Conservation (phyloP, 2,113 vertebrate species). For the Speoplatyrhinus poulsoni region DNA sequence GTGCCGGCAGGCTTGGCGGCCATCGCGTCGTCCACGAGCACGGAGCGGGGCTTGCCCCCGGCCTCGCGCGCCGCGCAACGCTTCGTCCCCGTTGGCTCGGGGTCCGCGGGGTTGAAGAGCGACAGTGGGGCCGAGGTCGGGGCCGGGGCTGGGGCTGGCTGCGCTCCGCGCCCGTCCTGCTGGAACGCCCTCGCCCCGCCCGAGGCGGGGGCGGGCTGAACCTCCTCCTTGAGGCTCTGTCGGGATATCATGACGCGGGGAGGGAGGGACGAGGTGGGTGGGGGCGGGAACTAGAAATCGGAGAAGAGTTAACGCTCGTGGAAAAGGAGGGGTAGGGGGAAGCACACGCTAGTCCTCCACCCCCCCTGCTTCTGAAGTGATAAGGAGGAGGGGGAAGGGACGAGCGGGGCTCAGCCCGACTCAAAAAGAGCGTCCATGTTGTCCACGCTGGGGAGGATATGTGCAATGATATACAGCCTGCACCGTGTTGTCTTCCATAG, state of each 20-base stretch:
- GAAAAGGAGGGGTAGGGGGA: constrained; percentile 56
- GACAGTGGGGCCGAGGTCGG: constrained; percentile 4
- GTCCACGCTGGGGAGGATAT: constrained; percentile 41
- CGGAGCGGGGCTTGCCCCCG: constrained; percentile 86
- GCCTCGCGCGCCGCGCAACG: constrained; percentile 91
- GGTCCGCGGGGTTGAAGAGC: constrained; percentile 85
- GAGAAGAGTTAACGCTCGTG: constrained; percentile 18
- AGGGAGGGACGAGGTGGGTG: background rate
- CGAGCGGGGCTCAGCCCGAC: constrained; percentile 68
- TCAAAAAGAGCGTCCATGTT: constrained; percentile 72
- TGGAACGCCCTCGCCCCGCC: constrained; percentile 87
- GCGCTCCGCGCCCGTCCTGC: constrained; percentile 83
- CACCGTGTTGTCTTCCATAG: constrained; percentile 38
- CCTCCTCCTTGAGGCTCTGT: constrained; percentile 85
- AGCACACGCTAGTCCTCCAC: constrained; percentile 62
- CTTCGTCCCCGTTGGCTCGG: constrained; percentile 85
- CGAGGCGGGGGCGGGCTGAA: constrained; percentile 59
- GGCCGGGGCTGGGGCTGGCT: constrained; percentile 71
- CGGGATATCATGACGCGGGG: constrained; percentile 84
- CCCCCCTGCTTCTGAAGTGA: constrained; percentile 62
- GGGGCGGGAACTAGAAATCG: background rate
- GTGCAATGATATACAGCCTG: constrained; percentile 53
- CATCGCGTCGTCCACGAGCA: constrained; percentile 88
- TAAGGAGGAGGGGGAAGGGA: constrained; percentile 63
- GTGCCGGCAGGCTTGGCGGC: constrained; percentile 75